phyloP scores from a whole-genome alignment of 1,140 invertebrate genomes.

The Drosophila subpulchrella region DNA sequence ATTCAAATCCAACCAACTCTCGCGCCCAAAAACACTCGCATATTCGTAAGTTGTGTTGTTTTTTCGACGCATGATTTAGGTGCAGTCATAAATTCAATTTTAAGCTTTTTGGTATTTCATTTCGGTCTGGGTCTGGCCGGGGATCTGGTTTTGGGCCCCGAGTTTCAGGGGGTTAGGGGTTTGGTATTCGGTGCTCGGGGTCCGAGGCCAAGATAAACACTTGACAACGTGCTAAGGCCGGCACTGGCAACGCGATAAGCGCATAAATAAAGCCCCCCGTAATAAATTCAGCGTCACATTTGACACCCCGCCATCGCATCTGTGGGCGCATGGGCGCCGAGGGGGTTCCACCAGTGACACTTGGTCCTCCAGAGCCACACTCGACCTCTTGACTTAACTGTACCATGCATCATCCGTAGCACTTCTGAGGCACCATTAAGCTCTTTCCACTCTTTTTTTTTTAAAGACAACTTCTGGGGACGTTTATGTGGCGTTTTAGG shows the following conservation, averaged over 20 bases:
- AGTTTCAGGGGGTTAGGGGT: background rate
- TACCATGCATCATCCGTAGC: conserved; percentile 29
- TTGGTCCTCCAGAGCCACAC: conserved; percentile 14
- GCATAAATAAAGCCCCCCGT: conserved; percentile 68
- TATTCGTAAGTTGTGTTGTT: conserved; percentile 48
- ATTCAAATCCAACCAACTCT: conserved; percentile 46
- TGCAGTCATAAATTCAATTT: conserved; percentile 80
- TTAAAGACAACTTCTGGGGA: background rate
- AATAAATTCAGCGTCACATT: conserved; percentile 76
- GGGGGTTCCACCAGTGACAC: conserved; percentile 5
- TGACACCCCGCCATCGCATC: conserved; percentile 63
- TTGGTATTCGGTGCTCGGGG: conserved; percentile 21
- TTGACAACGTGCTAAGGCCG: conserved; percentile 80
- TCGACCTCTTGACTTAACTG: conserved; percentile 28
- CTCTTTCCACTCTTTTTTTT: background rate
- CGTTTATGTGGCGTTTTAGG: conserved; percentile 8
- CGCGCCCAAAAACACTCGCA: conserved; percentile 45
- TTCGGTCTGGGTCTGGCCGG: conserved; percentile 47
- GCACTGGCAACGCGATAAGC: conserved; percentile 67
- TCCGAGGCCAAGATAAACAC: conserved; percentile 72
- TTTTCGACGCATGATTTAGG: conserved; percentile 75
- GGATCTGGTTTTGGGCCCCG: conserved; percentile 47
- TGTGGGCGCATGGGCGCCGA: conserved; percentile 23
- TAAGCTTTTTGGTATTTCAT: conserved; percentile 80
- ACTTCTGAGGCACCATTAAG: conserved; percentile 3